Percentiles rank a stretch among this genome's conserved stretches.
These are phyloP conservation scores for Furcula furcula DNA, from an alignment of 2,888 invertebrate species.

Conservation along the genomic window DNA sequence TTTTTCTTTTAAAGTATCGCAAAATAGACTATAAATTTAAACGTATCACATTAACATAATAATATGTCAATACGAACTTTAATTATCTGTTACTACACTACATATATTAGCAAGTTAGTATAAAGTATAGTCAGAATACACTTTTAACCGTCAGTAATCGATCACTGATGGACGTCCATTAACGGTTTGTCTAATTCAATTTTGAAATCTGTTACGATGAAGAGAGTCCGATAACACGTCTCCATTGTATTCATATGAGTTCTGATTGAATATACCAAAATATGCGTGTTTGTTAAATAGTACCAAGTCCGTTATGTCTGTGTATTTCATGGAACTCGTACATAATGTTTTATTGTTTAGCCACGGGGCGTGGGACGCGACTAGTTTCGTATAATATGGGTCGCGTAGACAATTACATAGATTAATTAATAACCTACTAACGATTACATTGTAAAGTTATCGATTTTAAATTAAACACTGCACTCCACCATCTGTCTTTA, in stretches of 20 bases:
- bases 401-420: conserved; percentile 31
- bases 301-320: conserved; percentile 41
- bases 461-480: neutral
- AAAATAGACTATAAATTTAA: conserved; percentile 3
- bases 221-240: conserved; percentile 44
- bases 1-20: conserved; percentile 11
- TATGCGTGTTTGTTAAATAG: conserved; percentile 41
- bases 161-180: conserved; percentile 18
- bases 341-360: conserved; percentile 58
- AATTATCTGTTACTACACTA: no score
- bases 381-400: conserved; percentile 40
- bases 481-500: no score
- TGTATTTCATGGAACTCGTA: conserved; percentile 39
- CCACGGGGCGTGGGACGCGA: conserved; percentile 45
- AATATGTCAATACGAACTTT: conserved; percentile 4
- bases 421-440: conserved; percentile 5
- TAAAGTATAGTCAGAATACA: no score
- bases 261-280: conserved; percentile 47
- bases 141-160: conserved; percentile 2
- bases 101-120: no score
- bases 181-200: conserved; percentile 39
- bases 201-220: conserved; percentile 34
- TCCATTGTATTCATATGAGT: conserved; percentile 65
- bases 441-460: conserved; percentile 2
- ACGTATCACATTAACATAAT: conserved; percentile 1